Evolutionary conservation across 92 coral and sea anemone genomes (phyloP), one percentile per base, ranked within the genome.

Genomic region (Phenganax subtilis): DNA sequence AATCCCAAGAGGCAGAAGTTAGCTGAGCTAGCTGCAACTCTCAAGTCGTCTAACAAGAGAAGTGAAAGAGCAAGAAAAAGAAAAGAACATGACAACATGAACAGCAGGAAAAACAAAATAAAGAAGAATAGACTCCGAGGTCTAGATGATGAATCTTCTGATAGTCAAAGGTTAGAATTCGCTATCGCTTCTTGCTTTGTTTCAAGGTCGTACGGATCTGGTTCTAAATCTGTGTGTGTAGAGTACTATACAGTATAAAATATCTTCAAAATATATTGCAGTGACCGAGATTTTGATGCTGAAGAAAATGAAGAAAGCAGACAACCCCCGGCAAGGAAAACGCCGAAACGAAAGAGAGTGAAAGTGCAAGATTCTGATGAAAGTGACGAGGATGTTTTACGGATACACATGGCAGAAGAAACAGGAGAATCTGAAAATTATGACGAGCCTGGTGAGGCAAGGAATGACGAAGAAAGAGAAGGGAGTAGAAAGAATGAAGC

Each of bases 11-110:
- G 92, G 75, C 89, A 90, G 54, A 86, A 87, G 27, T 79, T 94
- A 31, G 91, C 98, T 31, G 91, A 91, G 12, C 84, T 94, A 25
- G 98, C 92, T 64, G 96, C 97, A 10, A 88, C 93, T 12, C 90
- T 89, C 28, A 91, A 88, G 70, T 88, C 89, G 28, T 82, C 85
- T 10, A 81, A 70, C 84, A 85, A 79, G 83, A 79, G 83, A 79
- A 27, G 90, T 14, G 84, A 71, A 3, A 86, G 93, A 58, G 88
- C 87, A 51, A 85, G 89, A 44, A 94, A 90, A 69, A 85, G 93
- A 80, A 91, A 86, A 64, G 91, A 83, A 55, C 87, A 90, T 47
- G 84, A 62, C 51, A 81, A 57, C 30, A 65, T 58, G 63, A 75
- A 54, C 60, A 86, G 83, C 6, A 82, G 51, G 51, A 71, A 54